Evolutionary conservation across 2,113 vertebrate species (phyloP), one percentile per base, ranked within the genome.

Genomic region (Numida meleagris): DNA sequence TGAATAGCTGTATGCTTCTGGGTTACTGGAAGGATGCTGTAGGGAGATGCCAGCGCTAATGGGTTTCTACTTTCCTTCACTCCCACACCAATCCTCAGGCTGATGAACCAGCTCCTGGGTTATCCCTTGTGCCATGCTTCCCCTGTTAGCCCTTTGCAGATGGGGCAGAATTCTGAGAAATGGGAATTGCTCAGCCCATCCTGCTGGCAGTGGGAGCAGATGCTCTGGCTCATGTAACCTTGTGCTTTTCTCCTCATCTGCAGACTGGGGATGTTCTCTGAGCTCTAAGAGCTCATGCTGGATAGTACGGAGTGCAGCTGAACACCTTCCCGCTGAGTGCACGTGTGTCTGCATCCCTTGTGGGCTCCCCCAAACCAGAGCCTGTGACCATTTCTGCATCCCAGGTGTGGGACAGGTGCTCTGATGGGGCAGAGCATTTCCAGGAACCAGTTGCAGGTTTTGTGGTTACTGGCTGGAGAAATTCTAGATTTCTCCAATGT

Each of bases 21-120:
- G 86, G 93, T 94, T 95, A 58, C 81, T 81, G 88, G 88, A 93
- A 95, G 84, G 68, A 58, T 25, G 68, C 43, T 71, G 78, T 14
- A 66, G 53, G n/a, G 14, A 65, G 84, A 72, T 85, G 86, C 75
- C 86, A 82, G 58, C 13, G 1, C 82, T 88, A 86, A 82, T 14
- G 21, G 83, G 51, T 31, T 92, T 71, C 65, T 80, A 57, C 62
- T 59, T 86, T 92, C 82, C 58, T 75, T 63, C 7, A 4, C 19
- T 80, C 89, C 45, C 72, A 12, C 76, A 67, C 55, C 53, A 61
- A 42, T 71, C 72, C 57, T 76, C 61, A 88, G 42, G 40, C n/a
- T 13, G 34, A 31, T 71, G 72, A 66, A 57, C 51, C 71, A 73
- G 14, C 50, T 67, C 63, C 72, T 29, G 9, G 61, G 79, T 80